These are phyloP conservation scores for Oryzias celebensis DNA, from an alignment of 2,113 vertebrate genomes.

Conservation along the genomic window DNA sequence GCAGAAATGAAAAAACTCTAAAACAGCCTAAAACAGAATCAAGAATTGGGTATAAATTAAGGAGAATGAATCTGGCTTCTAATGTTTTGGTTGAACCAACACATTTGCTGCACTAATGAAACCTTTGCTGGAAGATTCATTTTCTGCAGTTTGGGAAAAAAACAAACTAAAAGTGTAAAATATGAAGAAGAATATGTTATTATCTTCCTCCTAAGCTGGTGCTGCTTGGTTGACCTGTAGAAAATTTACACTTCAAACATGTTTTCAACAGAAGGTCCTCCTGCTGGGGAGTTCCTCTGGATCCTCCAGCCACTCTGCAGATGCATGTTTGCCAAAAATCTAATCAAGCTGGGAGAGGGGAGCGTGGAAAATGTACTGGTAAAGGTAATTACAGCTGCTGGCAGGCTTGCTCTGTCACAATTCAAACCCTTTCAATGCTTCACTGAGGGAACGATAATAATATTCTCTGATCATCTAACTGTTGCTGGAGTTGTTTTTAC, in stretches of 20 bases:
- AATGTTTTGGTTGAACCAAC: too few species aligned
- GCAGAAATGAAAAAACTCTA: too few species aligned
- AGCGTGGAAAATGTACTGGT: neutral
- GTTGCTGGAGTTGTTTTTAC: conserved; percentile 3
- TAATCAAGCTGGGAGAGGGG: neutral
- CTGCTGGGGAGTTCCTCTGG: conserved; percentile 18
- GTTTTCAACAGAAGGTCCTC: conserved; percentile 24
- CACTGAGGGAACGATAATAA: neutral
- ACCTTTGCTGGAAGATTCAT: conserved; percentile 22
- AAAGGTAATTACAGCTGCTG: conserved; percentile 20
- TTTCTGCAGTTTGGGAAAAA: conserved; percentile 40
- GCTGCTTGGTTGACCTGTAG: conserved; percentile 50
- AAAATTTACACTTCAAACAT: conserved; percentile 66
- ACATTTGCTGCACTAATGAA: too few species aligned
- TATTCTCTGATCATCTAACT: conserved; percentile 1
- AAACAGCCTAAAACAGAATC: too few species aligned
- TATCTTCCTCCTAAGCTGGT: conserved; percentile 43
- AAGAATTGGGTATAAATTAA: too few species aligned
- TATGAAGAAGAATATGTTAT: conserved; percentile 38
- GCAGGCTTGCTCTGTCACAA: conserved; percentile 10
- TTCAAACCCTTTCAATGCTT: neutral
- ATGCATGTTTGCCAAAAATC: conserved; percentile 15
- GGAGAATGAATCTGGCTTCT: too few species aligned
- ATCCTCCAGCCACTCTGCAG: conserved; percentile 27
- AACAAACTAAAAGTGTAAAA: conserved; percentile 48